Evolutionary conservation across 2,797 vertebrate genomes (phyloP).

Genomic region (Picus viridis): DNA sequence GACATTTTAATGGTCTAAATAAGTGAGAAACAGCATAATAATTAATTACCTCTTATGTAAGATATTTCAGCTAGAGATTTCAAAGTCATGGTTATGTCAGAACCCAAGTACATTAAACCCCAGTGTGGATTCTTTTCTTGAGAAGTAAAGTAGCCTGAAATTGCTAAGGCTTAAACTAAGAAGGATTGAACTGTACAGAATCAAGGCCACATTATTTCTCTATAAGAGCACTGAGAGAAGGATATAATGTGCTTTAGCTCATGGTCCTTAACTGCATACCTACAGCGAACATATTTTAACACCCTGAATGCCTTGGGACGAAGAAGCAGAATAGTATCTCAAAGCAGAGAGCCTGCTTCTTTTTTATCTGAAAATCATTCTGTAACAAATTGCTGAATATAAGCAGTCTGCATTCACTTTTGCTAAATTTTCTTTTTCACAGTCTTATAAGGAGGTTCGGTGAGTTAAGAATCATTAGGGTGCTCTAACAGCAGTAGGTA

Average conservation of each 20-base stretch:
- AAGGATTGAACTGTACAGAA: conserved; percentile 46
- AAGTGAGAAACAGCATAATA: conserved; percentile 54
- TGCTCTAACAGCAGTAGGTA: neutral
- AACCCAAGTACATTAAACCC: conserved; percentile 36
- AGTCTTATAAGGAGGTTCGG: neutral
- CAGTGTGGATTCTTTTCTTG: conserved; percentile 32
- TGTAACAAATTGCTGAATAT: neutral
- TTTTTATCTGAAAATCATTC: neutral
- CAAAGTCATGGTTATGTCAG: conserved; percentile 46
- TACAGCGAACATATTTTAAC: neutral
- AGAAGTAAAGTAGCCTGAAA: conserved; percentile 50
- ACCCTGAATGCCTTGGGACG: neutral
- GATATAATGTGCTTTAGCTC: neutral
- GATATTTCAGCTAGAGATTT: conserved; percentile 44
- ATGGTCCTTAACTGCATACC: neutral
- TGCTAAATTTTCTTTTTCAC: neutral
- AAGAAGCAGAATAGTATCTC: neutral
- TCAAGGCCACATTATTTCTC: conserved; percentile 47
- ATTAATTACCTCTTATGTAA: conserved; percentile 56
- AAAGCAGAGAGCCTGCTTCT: neutral
- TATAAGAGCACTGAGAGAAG: neutral
- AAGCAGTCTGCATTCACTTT: neutral
- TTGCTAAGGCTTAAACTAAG: conserved; percentile 50
- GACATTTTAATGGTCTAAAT: conserved; percentile 21
- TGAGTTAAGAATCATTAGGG: neutral